Conservation (phyloP, 2,888 invertebrate species). For the Polylopha cassiicola region DNA sequence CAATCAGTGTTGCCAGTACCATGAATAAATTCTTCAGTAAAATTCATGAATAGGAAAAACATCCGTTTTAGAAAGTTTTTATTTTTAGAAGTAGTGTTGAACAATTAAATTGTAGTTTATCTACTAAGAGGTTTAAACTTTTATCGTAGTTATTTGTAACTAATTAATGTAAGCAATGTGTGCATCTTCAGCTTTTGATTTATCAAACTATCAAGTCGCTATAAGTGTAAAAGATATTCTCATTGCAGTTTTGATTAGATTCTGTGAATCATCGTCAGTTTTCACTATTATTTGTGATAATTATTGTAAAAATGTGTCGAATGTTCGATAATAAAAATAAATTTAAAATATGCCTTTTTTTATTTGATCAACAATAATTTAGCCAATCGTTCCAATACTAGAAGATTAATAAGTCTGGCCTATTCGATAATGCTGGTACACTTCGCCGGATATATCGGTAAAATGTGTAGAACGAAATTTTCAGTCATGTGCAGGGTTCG, state of each 20-base stretch:
- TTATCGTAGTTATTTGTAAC: conserved; percentile 2
- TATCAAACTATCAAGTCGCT: conserved; percentile 43
- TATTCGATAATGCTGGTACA: too few relatives aligned
- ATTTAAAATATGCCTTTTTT: conserved; percentile 29
- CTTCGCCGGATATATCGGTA: too few relatives aligned
- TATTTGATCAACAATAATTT: too few relatives aligned
- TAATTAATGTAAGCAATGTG: conserved; percentile 30
- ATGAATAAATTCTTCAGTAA: too few relatives aligned
- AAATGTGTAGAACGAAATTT: too few relatives aligned
- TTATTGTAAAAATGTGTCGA: conserved; percentile 60
- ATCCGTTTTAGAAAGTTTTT: too few relatives aligned
- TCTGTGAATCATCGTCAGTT: conserved; percentile 73
- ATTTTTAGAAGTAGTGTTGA: conserved; percentile 23
- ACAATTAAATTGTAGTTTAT: conserved; percentile 28
- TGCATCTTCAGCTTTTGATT: conserved; percentile 38
- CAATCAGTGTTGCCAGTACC: too few relatives aligned
- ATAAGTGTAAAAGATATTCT: conserved; percentile 40
- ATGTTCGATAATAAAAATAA: conserved; percentile 47
- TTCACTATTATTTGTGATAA: conserved; percentile 74
- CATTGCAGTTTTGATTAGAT: conserved; percentile 59
- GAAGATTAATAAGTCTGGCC: neutral
- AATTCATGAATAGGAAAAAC: too few relatives aligned
- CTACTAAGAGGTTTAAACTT: neutral
- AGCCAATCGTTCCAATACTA: too few relatives aligned
- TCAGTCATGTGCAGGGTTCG: too few relatives aligned